phyloP scores from a whole-genome alignment of 2,113 vertebrate genomes.

The Ceyx cyanopectus region DNA sequence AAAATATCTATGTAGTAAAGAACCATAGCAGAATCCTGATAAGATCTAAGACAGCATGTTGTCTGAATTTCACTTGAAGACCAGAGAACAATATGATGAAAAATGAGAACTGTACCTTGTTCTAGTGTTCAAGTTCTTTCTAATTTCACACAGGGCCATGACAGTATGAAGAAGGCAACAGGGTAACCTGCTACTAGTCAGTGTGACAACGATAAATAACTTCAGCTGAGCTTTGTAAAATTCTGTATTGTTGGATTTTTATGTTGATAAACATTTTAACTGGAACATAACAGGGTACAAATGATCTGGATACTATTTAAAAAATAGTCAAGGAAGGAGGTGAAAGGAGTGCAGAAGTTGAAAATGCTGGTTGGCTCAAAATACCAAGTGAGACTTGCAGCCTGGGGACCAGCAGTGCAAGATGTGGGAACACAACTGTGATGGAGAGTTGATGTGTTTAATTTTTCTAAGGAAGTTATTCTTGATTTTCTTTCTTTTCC shows the following conservation, averaged over 20 bases:
- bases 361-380: neutral
- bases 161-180: neutral
- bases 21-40: neutral
- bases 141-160: neutral
- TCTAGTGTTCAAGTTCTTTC: neutral
- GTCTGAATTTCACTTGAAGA: neutral
- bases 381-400: neutral
- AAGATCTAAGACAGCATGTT: neutral
- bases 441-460: neutral
- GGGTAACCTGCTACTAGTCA: neutral
- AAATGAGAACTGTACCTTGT: neutral
- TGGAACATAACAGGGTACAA: neutral
- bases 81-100: neutral
- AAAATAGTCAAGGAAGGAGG: neutral
- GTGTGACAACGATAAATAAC: neutral
- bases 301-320: neutral
- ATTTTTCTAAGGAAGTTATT: neutral
- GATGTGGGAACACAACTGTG: neutral
- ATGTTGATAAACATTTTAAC: neutral
- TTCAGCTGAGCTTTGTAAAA: neutral
- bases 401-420: neutral
- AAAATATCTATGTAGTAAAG: neutral
- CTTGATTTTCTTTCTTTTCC: neutral
- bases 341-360: neutral
- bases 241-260: neutral